Percentiles rank a stretch among this genome's conserved stretches.
Evolutionary conservation across 2,888 invertebrate genomes (phyloP).

Genomic region (Thecophora atra): DNA sequence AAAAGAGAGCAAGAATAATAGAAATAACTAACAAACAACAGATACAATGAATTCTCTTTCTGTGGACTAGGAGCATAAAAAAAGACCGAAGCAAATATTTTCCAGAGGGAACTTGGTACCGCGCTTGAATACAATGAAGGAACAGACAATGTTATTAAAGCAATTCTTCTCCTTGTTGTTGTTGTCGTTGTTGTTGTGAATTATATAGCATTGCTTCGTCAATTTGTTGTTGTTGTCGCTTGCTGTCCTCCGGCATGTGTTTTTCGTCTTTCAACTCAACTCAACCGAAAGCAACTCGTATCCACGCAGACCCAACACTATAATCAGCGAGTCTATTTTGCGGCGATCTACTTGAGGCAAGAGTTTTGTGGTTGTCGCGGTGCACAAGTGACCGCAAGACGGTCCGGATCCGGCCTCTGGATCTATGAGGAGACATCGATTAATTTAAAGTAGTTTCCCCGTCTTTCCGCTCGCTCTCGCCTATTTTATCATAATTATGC

Average conservation of each 20-base stretch:
- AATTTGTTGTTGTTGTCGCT: slow-evolving; percentile 10
- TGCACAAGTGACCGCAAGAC: neutral
- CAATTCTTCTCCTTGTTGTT: slow-evolving; percentile 7
- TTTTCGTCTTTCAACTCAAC: neutral
- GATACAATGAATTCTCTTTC: neutral
- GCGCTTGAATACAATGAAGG: slow-evolving; percentile 2
- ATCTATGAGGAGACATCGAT: neutral
- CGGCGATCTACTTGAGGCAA: neutral
- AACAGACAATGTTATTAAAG: neutral
- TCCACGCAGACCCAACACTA: neutral
- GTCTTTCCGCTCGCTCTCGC: neutral
- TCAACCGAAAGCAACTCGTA: neutral
- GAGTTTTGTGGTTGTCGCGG: slow-evolving; percentile 3
- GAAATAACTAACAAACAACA: neutral
- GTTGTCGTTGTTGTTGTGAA: slow-evolving; percentile 5
- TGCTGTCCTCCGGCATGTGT: neutral
- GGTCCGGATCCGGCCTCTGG: neutral
- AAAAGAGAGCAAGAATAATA: neutral
- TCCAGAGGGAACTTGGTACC: slow-evolving; percentile 3
- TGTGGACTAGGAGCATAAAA: neutral
- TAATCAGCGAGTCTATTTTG: neutral
- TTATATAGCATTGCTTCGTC: slow-evolving; percentile 3
- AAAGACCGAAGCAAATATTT: neutral
- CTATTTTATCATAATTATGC: neutral
- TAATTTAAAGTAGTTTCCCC: neutral